Evolutionary conservation across 35 echinoderm and acorn worm species (phyloP), one percentile per base, ranked within the genome.

Genomic region (Stichopus chloronotus): DNA sequence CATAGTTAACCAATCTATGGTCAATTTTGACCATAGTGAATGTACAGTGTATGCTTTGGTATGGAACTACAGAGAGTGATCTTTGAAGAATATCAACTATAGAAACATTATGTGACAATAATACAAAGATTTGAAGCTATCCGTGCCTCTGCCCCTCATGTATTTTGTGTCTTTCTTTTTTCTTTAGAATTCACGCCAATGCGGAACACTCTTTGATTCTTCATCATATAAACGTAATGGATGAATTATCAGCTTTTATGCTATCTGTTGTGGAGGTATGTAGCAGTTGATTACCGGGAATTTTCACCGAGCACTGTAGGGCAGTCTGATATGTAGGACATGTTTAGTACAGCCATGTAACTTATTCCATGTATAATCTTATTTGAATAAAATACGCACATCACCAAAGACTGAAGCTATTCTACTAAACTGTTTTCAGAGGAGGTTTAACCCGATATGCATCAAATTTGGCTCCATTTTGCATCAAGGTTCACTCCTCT

Each of bases 181-280:
- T 55, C 53, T 83, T 57, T 53, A 91, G 88, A 76, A 76, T 91
- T 78, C 88, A 91, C 56, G 65, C 88, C n/a, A 91, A 91, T 78
- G 88, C 88, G 14, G 88, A 91, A 91, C 88, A 91, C 77, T 76
- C 88, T 7, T 54, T 91, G 14, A 91, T 91, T 52, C 58, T 76
- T 53, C 88, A 91, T 77, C 63, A 91, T 52, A 5, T 91, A 25
- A 78, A 78, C 56, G 4, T 78, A 11, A 77, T 91, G 68, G 88
- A 91, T 10, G 88, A 91, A 52, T 23, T 91, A 11, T 91, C 88
- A 91, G 63, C 68, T 19, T 91, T 91, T 24, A 76, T 91, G 20
- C 53, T 91, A 7, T 76, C 65, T 12, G 88, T 91, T 52, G 2
- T 76, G 52, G 88, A 91, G 88, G 88, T 91, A 78, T 77, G 68